Evolutionary conservation across 2,797 vertebrate genomes (phyloP).

Genomic region (Sylvia borin): DNA sequence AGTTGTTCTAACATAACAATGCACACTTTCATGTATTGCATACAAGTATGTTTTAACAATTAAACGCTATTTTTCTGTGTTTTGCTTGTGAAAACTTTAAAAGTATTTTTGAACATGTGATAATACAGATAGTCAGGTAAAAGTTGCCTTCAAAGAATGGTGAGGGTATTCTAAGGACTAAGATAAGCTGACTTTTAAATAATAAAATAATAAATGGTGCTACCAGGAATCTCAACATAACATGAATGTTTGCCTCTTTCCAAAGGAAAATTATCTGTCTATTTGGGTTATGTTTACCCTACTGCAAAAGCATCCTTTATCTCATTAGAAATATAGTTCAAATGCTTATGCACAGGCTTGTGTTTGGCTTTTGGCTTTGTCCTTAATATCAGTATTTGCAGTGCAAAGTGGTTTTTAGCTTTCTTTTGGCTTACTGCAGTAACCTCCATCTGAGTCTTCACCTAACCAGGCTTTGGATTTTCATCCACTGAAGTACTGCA

Average conservation of each 20-base stretch:
- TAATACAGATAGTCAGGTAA: neutral
- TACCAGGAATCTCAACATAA: neutral
- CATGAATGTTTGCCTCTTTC: neutral
- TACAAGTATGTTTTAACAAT: neutral
- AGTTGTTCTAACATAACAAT: neutral
- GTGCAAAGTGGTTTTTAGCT: neutral
- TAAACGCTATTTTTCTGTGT: neutral
- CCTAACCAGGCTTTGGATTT: neutral
- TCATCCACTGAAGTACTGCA: neutral
- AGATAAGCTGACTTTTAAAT: neutral
- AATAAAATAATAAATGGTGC: neutral
- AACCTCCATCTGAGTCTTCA: neutral
- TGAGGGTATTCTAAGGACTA: neutral
- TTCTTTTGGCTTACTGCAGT: neutral
- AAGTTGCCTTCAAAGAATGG: neutral
- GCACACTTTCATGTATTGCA: rapidly evolving
- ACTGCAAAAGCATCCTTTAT: neutral
- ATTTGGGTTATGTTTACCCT: neutral
- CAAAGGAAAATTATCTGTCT: neutral
- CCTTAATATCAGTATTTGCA: neutral
- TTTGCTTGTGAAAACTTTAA: neutral
- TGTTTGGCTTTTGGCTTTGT: neutral
- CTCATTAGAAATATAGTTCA: neutral
- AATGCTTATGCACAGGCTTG: neutral
- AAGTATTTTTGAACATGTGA: neutral